Evolutionary conservation across 2,113 vertebrate genomes (phyloP).

Genomic region (Ictalurus furcatus): DNA sequence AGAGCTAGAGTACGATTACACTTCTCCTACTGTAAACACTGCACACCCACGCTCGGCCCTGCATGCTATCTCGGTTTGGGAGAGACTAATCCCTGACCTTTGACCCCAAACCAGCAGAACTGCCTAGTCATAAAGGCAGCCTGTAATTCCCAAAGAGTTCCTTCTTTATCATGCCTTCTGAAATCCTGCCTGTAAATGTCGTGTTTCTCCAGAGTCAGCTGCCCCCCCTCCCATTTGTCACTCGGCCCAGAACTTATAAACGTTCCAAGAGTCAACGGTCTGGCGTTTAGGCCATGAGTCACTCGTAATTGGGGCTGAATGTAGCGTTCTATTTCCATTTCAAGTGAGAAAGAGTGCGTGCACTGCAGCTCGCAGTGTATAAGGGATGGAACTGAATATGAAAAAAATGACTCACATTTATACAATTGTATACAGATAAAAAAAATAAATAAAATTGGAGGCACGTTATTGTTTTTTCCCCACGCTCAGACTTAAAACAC

Average conservation of each 20-base stretch:
- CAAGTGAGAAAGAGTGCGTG: neutral
- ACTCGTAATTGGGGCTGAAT: neutral
- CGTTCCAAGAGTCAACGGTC: neutral
- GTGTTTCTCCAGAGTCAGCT: conserved; percentile 19
- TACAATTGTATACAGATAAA: neutral
- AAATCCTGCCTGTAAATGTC: conserved; percentile 1
- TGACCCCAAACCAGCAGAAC: neutral
- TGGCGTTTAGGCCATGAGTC: neutral
- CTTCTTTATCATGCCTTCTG: conserved; percentile 7
- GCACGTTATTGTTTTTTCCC: neutral
- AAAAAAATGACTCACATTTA: too few species aligned
- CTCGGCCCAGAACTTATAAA: neutral
- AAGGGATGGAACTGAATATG: neutral
- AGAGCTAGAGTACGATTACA: neutral
- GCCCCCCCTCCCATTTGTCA: conserved; percentile 10
- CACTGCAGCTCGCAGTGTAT: neutral
- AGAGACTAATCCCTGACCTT: conserved; percentile 33
- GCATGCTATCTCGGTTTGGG: conserved; percentile 3
- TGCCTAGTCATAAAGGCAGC: neutral
- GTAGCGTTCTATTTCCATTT: neutral
- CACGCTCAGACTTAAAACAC: neutral
- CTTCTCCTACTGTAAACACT: conserved; percentile 16
- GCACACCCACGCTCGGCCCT: neutral
- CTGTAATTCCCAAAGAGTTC: conserved; percentile 23
- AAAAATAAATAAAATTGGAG: neutral